phyloP scores from a whole-genome alignment of 1,140 invertebrate genomes.

The Lordiphosa mommai region DNA sequence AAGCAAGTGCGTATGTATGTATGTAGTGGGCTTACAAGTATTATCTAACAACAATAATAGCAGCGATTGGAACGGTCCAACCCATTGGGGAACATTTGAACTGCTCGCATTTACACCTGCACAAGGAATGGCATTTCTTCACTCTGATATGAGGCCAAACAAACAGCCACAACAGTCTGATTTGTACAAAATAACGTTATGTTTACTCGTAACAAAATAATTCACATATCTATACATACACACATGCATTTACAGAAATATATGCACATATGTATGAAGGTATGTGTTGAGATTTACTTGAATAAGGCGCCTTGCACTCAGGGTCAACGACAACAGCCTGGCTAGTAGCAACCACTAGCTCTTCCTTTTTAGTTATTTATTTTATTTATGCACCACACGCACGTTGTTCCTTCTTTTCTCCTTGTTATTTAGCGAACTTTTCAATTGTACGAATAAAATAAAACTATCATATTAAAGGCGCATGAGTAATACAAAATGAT shows the following conservation, averaged over 20 bases:
- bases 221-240: not conserved
- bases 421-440: slow-evolving; percentile 67
- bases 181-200: no score
- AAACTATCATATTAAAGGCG: slow-evolving; percentile 78
- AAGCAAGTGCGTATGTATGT: no score
- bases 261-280: slow-evolving; percentile 3
- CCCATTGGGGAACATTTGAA: slow-evolving; percentile 8
- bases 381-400: slow-evolving; percentile 17
- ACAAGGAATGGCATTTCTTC: slow-evolving; percentile 1
- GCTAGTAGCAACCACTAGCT: slow-evolving; percentile 16
- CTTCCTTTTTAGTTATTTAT: slow-evolving; percentile 38
- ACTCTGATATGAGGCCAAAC: no score
- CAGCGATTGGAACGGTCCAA: slow-evolving; percentile 15
- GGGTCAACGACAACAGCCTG: slow-evolving; percentile 34
- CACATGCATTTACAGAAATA: slow-evolving; percentile 5
- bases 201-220: no score
- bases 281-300: slow-evolving; percentile 50
- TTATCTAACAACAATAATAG: slow-evolving; percentile 38
- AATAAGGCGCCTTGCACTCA: slow-evolving; percentile 49
- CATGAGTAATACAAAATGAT: slow-evolving; percentile 79
- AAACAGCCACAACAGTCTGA: no score
- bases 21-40: slow-evolving; percentile 16
- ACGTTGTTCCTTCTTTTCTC: slow-evolving; percentile 32
- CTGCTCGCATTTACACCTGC: slow-evolving; percentile 3
- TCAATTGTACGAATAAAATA: slow-evolving; percentile 79